Conservation (phyloP, 2,888 invertebrate genomes). For the Julus scandinavius region DNA sequence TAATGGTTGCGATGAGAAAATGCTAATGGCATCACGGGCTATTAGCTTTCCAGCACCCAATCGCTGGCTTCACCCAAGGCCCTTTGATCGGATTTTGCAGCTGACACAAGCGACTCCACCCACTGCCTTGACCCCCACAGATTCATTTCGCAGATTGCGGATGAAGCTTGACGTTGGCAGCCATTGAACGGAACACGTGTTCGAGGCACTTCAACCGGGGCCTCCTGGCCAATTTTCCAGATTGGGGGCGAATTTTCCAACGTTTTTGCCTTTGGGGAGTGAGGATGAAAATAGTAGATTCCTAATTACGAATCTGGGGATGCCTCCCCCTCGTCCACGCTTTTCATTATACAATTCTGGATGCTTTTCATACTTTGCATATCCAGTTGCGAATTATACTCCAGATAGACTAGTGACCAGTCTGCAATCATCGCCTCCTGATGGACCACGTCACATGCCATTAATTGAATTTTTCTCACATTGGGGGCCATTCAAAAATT, state of each 20-base stretch:
- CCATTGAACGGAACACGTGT: slow-evolving; percentile 26
- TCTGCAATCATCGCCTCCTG: too few species aligned
- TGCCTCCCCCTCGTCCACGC: background rate
- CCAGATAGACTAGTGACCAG: too few species aligned
- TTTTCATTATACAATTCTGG: background rate
- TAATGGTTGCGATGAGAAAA: slow-evolving; percentile 1
- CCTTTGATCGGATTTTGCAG: slow-evolving; percentile 20
- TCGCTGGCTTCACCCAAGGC: slow-evolving; percentile 5
- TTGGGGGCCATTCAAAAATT: too few species aligned
- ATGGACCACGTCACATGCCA: too few species aligned
- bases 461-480: too few species aligned
- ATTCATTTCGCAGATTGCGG: slow-evolving; percentile 28
- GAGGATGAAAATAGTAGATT: background rate
- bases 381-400: background rate
- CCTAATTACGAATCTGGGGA: background rate
- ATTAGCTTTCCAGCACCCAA: slow-evolving; percentile 10
- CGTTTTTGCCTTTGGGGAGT: slow-evolving; percentile 1
- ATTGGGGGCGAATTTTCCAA: background rate
- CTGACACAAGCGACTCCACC: slow-evolving; percentile 10
- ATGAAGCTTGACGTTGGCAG: slow-evolving; percentile 12
- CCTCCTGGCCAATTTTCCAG: slow-evolving; percentile 21
- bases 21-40: background rate
- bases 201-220: background rate
- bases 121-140: slow-evolving; percentile 20
- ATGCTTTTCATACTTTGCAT: too few species aligned